phyloP scores from a whole-genome alignment of 1,140 invertebrate species.

The Whitmania pigra region DNA sequence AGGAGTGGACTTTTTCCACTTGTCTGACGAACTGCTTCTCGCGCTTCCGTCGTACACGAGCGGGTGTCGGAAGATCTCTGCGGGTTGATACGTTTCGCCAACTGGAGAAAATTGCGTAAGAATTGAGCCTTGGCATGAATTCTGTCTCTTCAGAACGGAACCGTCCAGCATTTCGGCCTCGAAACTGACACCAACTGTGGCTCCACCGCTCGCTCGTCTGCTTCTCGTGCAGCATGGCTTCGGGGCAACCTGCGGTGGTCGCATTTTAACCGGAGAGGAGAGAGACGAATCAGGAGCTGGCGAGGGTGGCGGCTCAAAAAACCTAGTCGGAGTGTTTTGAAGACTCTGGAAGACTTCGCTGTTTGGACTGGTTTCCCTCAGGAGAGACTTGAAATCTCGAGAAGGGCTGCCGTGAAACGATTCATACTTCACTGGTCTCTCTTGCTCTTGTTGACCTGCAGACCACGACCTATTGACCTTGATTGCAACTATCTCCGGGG shows the following conservation, averaged over 20 bases:
- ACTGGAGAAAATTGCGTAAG: not conserved
- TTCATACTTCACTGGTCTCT: slow-evolving; percentile 1
- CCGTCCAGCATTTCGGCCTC: not conserved
- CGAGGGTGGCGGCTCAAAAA: not conserved
- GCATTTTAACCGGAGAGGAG: not conserved
- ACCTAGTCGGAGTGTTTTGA: not conserved
- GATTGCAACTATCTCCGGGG: not conserved
- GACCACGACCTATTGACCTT: slow-evolving; percentile 10
- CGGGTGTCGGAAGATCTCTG: not conserved
- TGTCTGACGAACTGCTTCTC: not conserved
- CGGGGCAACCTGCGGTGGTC: slow-evolving; percentile 10
- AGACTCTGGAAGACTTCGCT: too few species aligned
- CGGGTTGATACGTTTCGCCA: too few species aligned
- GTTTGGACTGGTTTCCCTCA: not conserved
- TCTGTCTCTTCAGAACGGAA: slow-evolving; percentile 1
- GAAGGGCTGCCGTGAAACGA: slow-evolving; percentile 12
- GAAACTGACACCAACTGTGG: not conserved
- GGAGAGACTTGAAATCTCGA: not conserved
- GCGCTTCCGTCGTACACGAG: not conserved
- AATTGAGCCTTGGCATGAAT: not conserved
- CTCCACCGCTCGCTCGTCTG: slow-evolving; percentile 14
- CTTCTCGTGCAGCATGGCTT: slow-evolving; percentile 4
- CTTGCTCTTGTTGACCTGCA: not conserved
- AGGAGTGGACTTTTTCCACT: slow-evolving; percentile 12
- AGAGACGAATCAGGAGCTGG: not conserved